Percentiles rank a stretch among this genome's conserved stretches.
These are phyloP conservation scores for Huso huso DNA, from an alignment of 2,797 vertebrate species.

Conservation along the genomic window DNA sequence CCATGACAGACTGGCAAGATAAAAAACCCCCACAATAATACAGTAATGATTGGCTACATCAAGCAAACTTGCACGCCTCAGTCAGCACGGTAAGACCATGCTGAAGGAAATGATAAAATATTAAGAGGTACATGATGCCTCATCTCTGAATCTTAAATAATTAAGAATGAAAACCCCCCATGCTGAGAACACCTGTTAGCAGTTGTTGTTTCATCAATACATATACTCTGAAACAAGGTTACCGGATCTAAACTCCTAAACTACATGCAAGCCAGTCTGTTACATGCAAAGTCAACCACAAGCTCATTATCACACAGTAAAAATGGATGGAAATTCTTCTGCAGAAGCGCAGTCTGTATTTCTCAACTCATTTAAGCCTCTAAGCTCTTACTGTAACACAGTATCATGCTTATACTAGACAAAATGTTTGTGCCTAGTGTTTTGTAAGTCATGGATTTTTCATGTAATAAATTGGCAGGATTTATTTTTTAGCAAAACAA, in stretches of 20 bases:
- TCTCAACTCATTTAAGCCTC: too few relatives aligned
- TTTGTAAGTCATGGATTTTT: too few relatives aligned
- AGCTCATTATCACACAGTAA: too few relatives aligned
- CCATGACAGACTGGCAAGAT: constrained; percentile 33
- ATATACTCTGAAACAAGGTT: neutral
- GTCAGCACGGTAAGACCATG: constrained; percentile 39
- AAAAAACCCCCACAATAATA: constrained; percentile 26
- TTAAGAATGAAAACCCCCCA: constrained; percentile 45
- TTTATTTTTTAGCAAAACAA: too few relatives aligned
- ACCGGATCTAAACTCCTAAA: too few relatives aligned
- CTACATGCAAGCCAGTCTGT: neutral
- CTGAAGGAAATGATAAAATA: constrained; percentile 68
- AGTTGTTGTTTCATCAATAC: neutral
- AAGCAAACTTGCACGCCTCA: constrained; percentile 39
- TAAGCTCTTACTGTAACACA: too few relatives aligned
- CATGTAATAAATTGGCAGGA: too few relatives aligned
- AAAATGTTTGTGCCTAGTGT: too few relatives aligned
- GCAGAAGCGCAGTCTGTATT: too few relatives aligned
- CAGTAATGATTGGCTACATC: constrained; percentile 41
- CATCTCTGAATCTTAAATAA: constrained; percentile 46
- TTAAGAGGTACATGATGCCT: constrained; percentile 61
- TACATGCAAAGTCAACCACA: neutral
- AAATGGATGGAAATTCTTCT: too few relatives aligned
- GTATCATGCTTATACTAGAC: too few relatives aligned
- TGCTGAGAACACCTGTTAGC: constrained; percentile 31